Conservation (phyloP, 2,888 invertebrate genomes). For the Ophion costatus region DNA sequence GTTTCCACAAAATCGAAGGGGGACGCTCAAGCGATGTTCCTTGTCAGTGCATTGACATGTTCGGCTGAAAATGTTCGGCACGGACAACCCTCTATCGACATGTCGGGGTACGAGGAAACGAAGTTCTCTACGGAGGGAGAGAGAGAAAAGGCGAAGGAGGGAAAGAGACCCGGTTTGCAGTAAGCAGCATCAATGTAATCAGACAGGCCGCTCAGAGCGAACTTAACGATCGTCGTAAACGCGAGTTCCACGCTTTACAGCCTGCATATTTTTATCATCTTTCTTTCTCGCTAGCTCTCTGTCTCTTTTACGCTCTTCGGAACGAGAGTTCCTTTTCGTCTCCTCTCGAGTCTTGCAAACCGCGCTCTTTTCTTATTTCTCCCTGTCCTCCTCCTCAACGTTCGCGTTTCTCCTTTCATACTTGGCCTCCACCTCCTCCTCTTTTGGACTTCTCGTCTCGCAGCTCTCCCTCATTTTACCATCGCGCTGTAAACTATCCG, state of each 20-base stretch:
- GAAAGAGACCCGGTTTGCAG: constrained; percentile 66
- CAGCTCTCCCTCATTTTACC: constrained; percentile 69
- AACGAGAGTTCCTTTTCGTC: constrained; percentile 46
- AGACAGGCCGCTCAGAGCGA: constrained; percentile 77
- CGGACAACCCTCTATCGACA: constrained; percentile 29
- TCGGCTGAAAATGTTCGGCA: constrained; percentile 17
- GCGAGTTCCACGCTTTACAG: constrained; percentile 76
- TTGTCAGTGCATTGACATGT: constrained; percentile 26
- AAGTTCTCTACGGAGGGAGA: constrained; percentile 35
- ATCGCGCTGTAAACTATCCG: constrained; percentile 72
- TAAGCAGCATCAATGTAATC: constrained; percentile 80
- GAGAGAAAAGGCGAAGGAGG: constrained; percentile 15
- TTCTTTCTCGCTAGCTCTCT: constrained; percentile 42
- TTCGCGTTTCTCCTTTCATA: constrained; percentile 21
- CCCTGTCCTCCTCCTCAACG: constrained; percentile 27
- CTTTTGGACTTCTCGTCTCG: constrained; percentile 47
- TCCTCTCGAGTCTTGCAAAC: constrained; percentile 42
- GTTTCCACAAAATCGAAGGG: too few species aligned
- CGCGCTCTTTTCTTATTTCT: constrained; percentile 41
- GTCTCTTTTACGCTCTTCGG: constrained; percentile 50
- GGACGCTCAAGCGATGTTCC: too few species aligned
- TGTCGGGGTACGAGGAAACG: constrained; percentile 12
- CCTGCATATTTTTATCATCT: constrained; percentile 69
- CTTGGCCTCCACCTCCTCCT: constrained; percentile 31
- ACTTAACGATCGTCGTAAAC: constrained; percentile 80